Conservation (phyloP, 2,797 vertebrate species). For the Anabacerthia variegaticeps region DNA sequence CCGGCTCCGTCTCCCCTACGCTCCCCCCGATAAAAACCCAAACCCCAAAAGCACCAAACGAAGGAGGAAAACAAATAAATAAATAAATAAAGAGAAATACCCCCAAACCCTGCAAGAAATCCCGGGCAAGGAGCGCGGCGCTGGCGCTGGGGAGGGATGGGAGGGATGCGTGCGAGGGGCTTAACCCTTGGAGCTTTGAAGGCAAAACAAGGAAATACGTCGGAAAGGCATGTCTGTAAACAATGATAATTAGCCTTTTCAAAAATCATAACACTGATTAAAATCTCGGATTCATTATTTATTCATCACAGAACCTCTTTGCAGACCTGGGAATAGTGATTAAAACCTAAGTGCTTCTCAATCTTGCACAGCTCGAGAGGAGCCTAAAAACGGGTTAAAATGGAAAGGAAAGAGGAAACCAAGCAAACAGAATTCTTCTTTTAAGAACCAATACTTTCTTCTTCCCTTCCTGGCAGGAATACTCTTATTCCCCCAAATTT, state of each 20-base stretch:
- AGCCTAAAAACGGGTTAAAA: slow-evolving; percentile 66
- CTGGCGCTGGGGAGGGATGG: neutral
- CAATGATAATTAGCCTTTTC: slow-evolving; percentile 69
- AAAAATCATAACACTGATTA: slow-evolving; percentile 71
- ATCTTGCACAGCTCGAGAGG: slow-evolving; percentile 6
- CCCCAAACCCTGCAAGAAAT: neutral
- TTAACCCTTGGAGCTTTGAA: slow-evolving; percentile 52
- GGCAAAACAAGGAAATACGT: neutral
- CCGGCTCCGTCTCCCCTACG: neutral
- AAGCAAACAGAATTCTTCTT: slow-evolving; percentile 59
- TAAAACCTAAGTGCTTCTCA: slow-evolving; percentile 68
- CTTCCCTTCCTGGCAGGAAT: slow-evolving; percentile 74
- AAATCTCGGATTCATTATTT: slow-evolving; percentile 78
- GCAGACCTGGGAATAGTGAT: slow-evolving; percentile 75
- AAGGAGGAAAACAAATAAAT: neutral
- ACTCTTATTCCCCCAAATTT: slow-evolving; percentile 62
- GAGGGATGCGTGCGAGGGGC: neutral
- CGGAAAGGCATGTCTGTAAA: slow-evolving; percentile 57
- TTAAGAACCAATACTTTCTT: slow-evolving; percentile 66
- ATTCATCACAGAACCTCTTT: slow-evolving; percentile 77
- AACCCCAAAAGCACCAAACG: neutral
- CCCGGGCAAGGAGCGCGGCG: neutral
- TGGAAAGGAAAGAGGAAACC: slow-evolving; percentile 60
- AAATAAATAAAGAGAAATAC: neutral
- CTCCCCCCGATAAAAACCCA: neutral